A percentile compares a stretch with the other conserved stretches of the same genome.
phyloP scores from a whole-genome alignment of 2,888 invertebrate species.

The Drosophila meridionalis region DNA sequence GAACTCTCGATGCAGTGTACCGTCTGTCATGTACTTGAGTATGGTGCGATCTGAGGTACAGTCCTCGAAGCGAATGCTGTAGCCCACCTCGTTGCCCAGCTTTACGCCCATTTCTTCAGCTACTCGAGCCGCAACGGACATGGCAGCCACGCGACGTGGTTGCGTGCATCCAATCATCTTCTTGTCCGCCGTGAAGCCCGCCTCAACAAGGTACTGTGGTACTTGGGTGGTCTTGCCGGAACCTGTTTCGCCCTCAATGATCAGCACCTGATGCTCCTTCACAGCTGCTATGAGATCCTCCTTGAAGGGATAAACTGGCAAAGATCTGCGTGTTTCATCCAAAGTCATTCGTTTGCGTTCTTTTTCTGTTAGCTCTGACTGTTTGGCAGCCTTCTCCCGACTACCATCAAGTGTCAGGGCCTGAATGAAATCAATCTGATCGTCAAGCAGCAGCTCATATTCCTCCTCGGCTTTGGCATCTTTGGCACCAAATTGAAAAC shows the following conservation, averaged over 20 bases:
- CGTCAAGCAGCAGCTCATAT: constrained; percentile 97
- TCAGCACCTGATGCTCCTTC: constrained; percentile 94
- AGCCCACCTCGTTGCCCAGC: constrained; percentile 96
- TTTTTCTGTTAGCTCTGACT: constrained; percentile 88
- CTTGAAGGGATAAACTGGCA: constrained; percentile 97
- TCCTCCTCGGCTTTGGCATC: constrained; percentile 91
- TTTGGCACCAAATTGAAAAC: constrained; percentile 96
- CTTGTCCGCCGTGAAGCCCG: constrained; percentile 93
- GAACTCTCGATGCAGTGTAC: constrained; percentile 98
- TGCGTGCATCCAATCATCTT: constrained; percentile 99
- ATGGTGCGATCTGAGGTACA: constrained; percentile 98
- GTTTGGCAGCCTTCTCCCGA: constrained; percentile 85
- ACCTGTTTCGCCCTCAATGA: constrained; percentile 99
- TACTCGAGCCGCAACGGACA: constrained; percentile 99
- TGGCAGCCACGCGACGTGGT: constrained; percentile 98
- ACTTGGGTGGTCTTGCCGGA: constrained; percentile 99
- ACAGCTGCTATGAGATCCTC: constrained; percentile 96
- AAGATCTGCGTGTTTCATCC: constrained; percentile 95
- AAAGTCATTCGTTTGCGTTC: constrained; percentile 92
- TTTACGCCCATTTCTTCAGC: constrained; percentile 99
- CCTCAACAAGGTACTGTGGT: constrained; percentile 98
- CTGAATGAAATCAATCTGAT: constrained; percentile 99
- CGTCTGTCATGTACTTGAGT: constrained; percentile 99
- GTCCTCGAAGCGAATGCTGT: constrained; percentile 98
- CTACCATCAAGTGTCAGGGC: constrained; percentile 92